Conservation (phyloP, 2,888 invertebrate species). For the Agrilus cyanescens region DNA sequence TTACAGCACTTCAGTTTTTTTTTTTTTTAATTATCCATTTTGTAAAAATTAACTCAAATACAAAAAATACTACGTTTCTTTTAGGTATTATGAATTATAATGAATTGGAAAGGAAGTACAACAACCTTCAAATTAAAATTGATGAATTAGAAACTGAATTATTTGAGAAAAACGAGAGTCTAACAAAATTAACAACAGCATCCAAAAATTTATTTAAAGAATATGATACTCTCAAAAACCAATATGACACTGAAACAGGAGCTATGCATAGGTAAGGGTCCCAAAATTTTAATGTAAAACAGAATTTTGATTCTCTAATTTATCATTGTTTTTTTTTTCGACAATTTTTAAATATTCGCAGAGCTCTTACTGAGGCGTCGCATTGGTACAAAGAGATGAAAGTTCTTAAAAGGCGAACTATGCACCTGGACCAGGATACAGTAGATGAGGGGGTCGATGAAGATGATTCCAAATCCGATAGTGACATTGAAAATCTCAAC, state of each 20-base stretch:
- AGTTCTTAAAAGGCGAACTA: slow-evolving; percentile 55
- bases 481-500: slow-evolving; percentile 56
- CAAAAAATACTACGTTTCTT: slow-evolving; percentile 13
- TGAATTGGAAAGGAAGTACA: slow-evolving; percentile 49
- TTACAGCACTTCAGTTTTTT: no score
- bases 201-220: slow-evolving; percentile 62
- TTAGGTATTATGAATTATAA: slow-evolving; percentile 48
- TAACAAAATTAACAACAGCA: slow-evolving; percentile 46
- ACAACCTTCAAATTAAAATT: slow-evolving; percentile 47
- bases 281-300: neutral
- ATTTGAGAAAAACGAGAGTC: slow-evolving; percentile 49
- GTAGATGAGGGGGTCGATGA: slow-evolving; percentile 41
- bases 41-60: slow-evolving; percentile 2
- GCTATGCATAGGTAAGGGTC: slow-evolving; percentile 54
- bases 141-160: slow-evolving; percentile 47
- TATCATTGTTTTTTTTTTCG: slow-evolving; percentile 7
- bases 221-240: slow-evolving; percentile 61
- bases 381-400: slow-evolving; percentile 71
- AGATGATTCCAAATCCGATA: slow-evolving; percentile 43
- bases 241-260: slow-evolving; percentile 60
- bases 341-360: slow-evolving; percentile 21
- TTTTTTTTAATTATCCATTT: neutral
- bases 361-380: slow-evolving; percentile 56
- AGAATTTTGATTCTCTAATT: slow-evolving; percentile 3
- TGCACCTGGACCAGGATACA: slow-evolving; percentile 47